A percentile compares a stretch with the other conserved stretches of the same genome.
Conservation (phyloP, 2,113 vertebrate species). For the Conger conger region DNA sequence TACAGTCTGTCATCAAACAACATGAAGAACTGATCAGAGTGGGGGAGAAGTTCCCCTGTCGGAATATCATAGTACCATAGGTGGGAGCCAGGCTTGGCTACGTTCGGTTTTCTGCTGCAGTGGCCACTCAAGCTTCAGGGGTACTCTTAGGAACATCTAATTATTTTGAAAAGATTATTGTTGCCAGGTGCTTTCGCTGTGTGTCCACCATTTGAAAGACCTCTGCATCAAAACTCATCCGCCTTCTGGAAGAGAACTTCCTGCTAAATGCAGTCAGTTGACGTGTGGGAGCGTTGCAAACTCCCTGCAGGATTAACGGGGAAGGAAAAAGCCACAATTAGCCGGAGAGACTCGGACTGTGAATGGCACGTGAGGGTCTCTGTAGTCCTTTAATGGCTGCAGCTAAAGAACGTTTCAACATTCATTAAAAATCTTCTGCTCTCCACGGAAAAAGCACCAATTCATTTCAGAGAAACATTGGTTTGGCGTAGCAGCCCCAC, state of each 20-base stretch:
- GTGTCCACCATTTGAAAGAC: not conserved
- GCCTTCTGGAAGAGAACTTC: not conserved
- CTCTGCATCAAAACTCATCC: not conserved
- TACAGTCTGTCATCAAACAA: not conserved
- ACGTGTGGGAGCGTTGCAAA: not conserved
- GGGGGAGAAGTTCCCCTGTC: not conserved
- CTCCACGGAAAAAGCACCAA: not conserved
- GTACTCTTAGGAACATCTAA: not conserved
- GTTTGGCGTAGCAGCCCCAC: not conserved
- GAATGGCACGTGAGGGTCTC: not conserved
- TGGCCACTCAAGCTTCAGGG: not conserved
- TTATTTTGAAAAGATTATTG: not conserved
- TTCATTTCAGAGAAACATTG: not conserved
- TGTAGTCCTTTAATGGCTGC: not conserved
- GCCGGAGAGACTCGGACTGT: not conserved
- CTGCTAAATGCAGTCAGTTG: not conserved
- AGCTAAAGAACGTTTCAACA: not conserved
- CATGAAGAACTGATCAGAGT: not conserved
- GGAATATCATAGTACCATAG: not conserved
- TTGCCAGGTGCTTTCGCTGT: not conserved
- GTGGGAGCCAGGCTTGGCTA: conserved; percentile 2
- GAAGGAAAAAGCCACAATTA: not conserved
- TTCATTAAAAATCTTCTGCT: not conserved
- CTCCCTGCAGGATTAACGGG: not conserved
- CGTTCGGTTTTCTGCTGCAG: not conserved